Conservation (phyloP, 2,888 invertebrate genomes). For the Hirtodrosophila cameraria region DNA sequence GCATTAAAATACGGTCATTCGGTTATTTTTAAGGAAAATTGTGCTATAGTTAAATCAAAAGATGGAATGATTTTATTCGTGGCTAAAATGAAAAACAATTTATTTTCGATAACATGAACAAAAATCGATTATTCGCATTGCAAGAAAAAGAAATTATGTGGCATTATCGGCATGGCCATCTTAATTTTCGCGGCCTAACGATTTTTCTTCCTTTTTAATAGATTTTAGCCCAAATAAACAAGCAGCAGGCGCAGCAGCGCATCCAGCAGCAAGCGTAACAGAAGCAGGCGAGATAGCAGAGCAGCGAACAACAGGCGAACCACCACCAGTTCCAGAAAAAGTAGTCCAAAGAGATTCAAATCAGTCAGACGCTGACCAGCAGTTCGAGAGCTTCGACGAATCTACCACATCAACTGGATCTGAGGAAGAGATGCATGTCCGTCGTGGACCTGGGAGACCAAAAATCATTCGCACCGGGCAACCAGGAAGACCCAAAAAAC, state of each 20-base stretch:
- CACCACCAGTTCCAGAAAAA: not conserved
- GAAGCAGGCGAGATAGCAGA: not conserved
- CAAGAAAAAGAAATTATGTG: not conserved
- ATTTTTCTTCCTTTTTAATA: no score
- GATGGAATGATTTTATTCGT: not conserved
- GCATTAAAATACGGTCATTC: not conserved
- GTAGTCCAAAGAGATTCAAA: not conserved
- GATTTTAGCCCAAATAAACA: not conserved
- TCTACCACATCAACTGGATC: not conserved
- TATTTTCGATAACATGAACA: not conserved
- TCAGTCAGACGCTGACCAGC: not conserved
- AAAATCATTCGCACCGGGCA: not conserved
- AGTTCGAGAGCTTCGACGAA: constrained; percentile 1
- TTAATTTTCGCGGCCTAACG: not conserved
- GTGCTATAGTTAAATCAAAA: constrained; percentile 1
- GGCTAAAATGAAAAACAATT: not conserved
- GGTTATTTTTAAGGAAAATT: not conserved
- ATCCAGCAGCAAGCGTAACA: not conserved
- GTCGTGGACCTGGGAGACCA: not conserved
- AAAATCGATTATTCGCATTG: not conserved
- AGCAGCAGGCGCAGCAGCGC: not conserved
- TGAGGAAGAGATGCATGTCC: not conserved
- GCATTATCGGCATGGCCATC: constrained; percentile 5
- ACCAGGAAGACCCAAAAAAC: not conserved
- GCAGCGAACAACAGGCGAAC: not conserved